phyloP scores from a whole-genome alignment of 2,888 invertebrate genomes.

The Drosophila neonasuta region DNA sequence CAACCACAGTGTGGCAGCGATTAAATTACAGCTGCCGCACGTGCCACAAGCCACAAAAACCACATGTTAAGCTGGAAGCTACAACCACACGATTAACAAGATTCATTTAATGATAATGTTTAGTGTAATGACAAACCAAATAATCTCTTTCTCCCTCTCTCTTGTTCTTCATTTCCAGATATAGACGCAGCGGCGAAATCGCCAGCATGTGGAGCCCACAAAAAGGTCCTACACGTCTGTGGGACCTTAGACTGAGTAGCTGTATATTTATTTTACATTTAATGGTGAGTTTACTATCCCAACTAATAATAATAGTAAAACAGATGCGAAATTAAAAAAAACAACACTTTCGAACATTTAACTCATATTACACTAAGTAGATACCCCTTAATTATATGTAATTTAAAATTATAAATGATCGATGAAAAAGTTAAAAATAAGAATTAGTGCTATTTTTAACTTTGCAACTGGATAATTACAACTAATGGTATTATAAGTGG shows the following conservation, averaged over 20 bases:
- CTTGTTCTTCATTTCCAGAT: slow-evolving; percentile 70
- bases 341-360: too few relatives aligned
- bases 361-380: too few relatives aligned
- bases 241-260: slow-evolving; percentile 82
- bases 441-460: too few relatives aligned
- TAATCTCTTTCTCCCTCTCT: slow-evolving; percentile 2
- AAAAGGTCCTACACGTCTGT: slow-evolving; percentile 83
- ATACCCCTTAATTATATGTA: too few relatives aligned
- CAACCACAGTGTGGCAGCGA: slow-evolving; percentile 10
- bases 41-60: slow-evolving; percentile 16
- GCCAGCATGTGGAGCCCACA: slow-evolving; percentile 83
- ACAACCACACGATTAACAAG: background rate
- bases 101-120: slow-evolving; percentile 7
- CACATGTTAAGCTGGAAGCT: slow-evolving; percentile 3
- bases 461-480: too few relatives aligned
- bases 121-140: slow-evolving; percentile 1
- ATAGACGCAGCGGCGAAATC: slow-evolving; percentile 77
- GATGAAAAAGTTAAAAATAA: too few relatives aligned
- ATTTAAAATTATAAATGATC: too few relatives aligned
- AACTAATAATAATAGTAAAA: too few relatives aligned
- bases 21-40: slow-evolving; percentile 17
- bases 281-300: slow-evolving; percentile 79
- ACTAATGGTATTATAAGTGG: too few relatives aligned
- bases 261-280: slow-evolving; percentile 82
- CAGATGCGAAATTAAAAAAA: background rate